A percentile compares a stretch with the other conserved stretches of the same genome.
phyloP scores from a whole-genome alignment of 2,888 invertebrate genomes.

The Mesorhabditis belari region DNA sequence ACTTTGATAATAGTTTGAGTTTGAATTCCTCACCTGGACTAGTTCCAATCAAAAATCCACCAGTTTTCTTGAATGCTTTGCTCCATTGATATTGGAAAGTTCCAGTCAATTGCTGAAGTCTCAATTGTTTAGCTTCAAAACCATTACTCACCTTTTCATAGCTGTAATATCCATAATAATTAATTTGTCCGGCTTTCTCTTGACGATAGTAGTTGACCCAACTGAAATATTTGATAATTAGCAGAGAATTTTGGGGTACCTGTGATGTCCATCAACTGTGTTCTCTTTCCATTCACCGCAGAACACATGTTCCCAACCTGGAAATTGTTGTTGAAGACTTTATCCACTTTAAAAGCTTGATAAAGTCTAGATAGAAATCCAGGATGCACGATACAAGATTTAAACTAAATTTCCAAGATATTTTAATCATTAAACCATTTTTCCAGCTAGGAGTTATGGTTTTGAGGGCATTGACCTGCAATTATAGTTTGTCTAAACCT shows the following conservation, averaged over 20 bases:
- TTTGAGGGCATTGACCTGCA: too few species aligned
- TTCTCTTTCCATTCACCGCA: conserved; percentile 42
- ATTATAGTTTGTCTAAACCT: too few species aligned
- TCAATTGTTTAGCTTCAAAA: neutral
- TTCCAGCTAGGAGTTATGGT: too few species aligned
- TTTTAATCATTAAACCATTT: too few species aligned
- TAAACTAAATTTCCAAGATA: too few species aligned
- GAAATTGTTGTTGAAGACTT: too few species aligned
- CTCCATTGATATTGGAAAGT: conserved; percentile 51
- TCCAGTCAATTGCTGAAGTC: conserved; percentile 37
- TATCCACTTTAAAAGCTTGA: too few species aligned
- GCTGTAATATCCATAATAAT: conserved; percentile 47
- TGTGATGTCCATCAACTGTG: conserved; percentile 48
- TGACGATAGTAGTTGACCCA: conserved; percentile 49
- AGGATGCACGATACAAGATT: too few species aligned
- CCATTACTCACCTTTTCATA: conserved; percentile 25
- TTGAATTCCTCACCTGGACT: conserved; percentile 48
- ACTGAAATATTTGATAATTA: neutral
- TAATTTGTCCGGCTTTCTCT: conserved; percentile 46
- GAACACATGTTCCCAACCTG: conserved; percentile 52
- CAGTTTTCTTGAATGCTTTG: conserved; percentile 35
- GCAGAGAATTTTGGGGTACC: conserved; percentile 4
- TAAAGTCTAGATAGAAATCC: too few species aligned
- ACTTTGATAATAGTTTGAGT: too few species aligned
- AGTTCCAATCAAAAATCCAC: conserved; percentile 49